These are phyloP conservation scores for Nemurella pictetii DNA, from an alignment of 2,888 invertebrate species.

Conservation along the genomic window DNA sequence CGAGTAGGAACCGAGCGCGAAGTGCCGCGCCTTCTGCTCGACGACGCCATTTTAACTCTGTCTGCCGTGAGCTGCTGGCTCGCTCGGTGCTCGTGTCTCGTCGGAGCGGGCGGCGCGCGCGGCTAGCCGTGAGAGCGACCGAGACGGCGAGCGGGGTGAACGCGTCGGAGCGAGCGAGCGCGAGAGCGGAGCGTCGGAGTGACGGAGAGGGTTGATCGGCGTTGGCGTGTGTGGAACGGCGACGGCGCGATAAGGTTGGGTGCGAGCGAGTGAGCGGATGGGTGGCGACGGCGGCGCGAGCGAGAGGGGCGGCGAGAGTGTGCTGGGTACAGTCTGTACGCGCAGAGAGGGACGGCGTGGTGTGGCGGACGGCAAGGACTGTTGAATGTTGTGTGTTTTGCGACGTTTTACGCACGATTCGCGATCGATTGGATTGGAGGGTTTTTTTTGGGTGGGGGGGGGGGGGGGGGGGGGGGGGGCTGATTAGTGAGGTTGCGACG, in stretches of 20 bases:
- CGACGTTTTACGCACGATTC: too few relatives aligned
- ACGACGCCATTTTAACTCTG: slow-evolving; percentile 41
- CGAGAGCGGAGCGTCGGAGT: background rate
- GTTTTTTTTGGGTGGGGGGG: too few relatives aligned
- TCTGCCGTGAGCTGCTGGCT: background rate
- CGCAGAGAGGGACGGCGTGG: background rate
- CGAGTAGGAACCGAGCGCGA: slow-evolving; percentile 39
- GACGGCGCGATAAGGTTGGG: background rate
- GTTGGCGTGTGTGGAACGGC: background rate
- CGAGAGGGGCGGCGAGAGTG: background rate
- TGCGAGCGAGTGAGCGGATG: background rate
- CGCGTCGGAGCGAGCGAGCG: background rate
- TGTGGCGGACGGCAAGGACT: too few relatives aligned
- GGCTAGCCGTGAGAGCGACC: background rate
- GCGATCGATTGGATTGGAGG: too few relatives aligned
- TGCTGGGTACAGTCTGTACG: background rate
- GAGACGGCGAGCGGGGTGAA: background rate
- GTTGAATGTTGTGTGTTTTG: too few relatives aligned
- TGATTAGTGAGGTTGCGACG: too few relatives aligned
- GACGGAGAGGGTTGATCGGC: background rate
- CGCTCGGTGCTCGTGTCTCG: slow-evolving; percentile 26
- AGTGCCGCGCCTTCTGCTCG: slow-evolving; percentile 37
- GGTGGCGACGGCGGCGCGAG: background rate
- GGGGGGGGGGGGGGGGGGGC: too few relatives aligned
- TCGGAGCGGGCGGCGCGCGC: background rate